phyloP scores from a whole-genome alignment of 2,888 invertebrate species.

The Stenurella melanura region DNA sequence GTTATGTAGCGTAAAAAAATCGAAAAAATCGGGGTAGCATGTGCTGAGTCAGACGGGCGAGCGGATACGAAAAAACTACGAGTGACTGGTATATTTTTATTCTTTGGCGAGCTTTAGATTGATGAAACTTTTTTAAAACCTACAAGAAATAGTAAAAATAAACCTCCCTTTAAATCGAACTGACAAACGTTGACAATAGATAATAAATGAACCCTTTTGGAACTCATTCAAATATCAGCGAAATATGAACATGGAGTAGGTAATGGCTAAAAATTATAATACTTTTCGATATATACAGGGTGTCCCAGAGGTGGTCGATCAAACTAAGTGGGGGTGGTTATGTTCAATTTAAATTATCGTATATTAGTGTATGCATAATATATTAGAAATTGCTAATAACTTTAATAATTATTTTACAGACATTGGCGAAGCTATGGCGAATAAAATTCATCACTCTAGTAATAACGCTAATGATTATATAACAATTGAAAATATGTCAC shows the following conservation, averaged over 20 bases:
- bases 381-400: too few species aligned
- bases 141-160: slow-evolving; percentile 70
- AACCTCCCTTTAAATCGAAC: slow-evolving; percentile 67
- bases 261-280: slow-evolving; percentile 17
- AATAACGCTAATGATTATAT: too few species aligned
- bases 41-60: slow-evolving; percentile 70
- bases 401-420: too few species aligned
- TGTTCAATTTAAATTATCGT: too few species aligned
- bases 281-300: slow-evolving; percentile 4
- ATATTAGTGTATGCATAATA: too few species aligned
- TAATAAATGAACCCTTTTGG: slow-evolving; percentile 63
- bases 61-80: slow-evolving; percentile 66
- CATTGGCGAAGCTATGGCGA: too few species aligned
- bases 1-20: slow-evolving; percentile 68
- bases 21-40: slow-evolving; percentile 66
- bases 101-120: slow-evolving; percentile 66
- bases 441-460: too few species aligned
- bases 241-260: slow-evolving; percentile 33
- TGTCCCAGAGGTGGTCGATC: too few species aligned
- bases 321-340: too few species aligned
- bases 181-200: slow-evolving; percentile 66
- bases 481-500: too few species aligned
- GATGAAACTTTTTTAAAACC: slow-evolving; percentile 68
- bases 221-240: slow-evolving; percentile 30
- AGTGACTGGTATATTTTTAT: slow-evolving; percentile 70